Percentiles rank a stretch among this genome's conserved stretches.
phyloP scores from a whole-genome alignment of 2,888 invertebrate species.

The Rotaria macrura region DNA sequence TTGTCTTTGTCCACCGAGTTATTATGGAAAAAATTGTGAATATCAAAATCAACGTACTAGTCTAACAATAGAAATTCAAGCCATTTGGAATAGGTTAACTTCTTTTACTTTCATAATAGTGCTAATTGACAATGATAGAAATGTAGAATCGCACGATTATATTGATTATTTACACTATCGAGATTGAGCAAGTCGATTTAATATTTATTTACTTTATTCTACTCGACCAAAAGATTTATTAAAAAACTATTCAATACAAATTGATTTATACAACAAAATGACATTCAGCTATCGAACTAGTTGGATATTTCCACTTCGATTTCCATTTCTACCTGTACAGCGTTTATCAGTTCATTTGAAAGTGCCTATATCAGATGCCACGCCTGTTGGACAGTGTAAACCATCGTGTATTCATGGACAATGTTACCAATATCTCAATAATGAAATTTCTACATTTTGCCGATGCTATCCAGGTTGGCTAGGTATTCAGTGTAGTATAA shows the following conservation, averaged over 20 bases:
- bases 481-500: not conserved
- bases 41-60: too few relatives aligned
- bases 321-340: not conserved
- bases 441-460: not conserved
- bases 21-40: too few relatives aligned
- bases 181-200: not conserved
- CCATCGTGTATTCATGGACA: not conserved
- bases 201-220: not conserved
- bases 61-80: not conserved
- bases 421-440: not conserved
- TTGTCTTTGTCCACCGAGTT: not conserved
- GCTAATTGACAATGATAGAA: not conserved
- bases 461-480: not conserved
- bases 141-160: not conserved
- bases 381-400: not conserved
- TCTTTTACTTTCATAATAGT: not conserved
- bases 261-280: not conserved
- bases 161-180: not conserved
- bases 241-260: not conserved
- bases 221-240: not conserved
- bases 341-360: not conserved
- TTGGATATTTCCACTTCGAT: not conserved
- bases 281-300: not conserved
- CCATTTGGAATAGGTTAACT: not conserved
- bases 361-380: not conserved